Conservation (phyloP, 2,797 vertebrate species). For the Alauda arvensis region DNA sequence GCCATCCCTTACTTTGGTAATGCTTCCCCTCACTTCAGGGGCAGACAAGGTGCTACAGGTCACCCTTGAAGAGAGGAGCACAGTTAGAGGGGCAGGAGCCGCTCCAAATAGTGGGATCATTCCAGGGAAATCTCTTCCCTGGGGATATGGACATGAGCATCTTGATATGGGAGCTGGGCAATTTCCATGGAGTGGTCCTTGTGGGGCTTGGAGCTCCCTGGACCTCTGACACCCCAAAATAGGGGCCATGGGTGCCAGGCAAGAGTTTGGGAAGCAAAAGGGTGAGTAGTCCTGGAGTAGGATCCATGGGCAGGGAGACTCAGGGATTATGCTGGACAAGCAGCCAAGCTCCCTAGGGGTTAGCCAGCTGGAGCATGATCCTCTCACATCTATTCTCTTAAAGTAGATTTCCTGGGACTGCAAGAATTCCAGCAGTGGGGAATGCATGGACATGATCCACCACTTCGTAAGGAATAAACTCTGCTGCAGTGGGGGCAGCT, state of each 20-base stretch:
- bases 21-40: too few relatives aligned
- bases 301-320: not conserved
- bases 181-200: not conserved
- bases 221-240: not conserved
- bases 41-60: not conserved
- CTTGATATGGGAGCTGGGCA: fast-evolving
- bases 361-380: not conserved
- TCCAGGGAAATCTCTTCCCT: not conserved
- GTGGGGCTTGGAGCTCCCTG: not conserved
- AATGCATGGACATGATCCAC: fast-evolving
- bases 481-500: not conserved
- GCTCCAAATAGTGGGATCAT: not conserved
- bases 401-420: not conserved
- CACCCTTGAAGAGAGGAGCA: not conserved
- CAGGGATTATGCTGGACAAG: not conserved
- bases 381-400: not conserved
- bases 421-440: not conserved
- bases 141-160: fast-evolving
- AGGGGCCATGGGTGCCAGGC: fast-evolving
- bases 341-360: not conserved
- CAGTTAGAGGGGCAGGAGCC: not conserved
- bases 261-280: not conserved
- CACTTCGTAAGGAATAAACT: not conserved
- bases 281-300: not conserved
- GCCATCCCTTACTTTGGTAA: not conserved